Evolutionary conservation across 2,113 vertebrate genomes (phyloP).

Genomic region (Oncorhynchus clarkii): DNA sequence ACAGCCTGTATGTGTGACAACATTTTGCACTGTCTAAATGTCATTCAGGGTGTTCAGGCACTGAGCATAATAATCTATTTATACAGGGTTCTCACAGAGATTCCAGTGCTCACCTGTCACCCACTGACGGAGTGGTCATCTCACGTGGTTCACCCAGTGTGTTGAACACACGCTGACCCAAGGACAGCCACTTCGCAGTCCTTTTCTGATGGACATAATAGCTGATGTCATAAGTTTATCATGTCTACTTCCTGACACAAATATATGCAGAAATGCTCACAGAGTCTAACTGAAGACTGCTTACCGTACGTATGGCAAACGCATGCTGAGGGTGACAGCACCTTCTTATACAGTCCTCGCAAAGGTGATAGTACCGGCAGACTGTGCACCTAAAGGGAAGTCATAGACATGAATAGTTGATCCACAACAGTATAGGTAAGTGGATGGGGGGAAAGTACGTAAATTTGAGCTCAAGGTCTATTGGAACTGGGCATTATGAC

Average conservation of each 20-base stretch:
- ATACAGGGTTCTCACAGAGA: not conserved
- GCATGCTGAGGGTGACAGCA: constrained; percentile 52
- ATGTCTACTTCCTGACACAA: not conserved
- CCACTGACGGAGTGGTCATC: constrained; percentile 15
- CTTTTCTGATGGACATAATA: constrained; percentile 63
- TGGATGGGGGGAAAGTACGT: too few relatives aligned
- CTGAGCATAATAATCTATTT: not conserved
- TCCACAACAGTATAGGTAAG: too few relatives aligned
- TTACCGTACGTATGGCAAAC: constrained; percentile 68
- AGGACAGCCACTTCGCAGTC: constrained; percentile 61
- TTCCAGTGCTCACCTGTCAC: constrained; percentile 37
- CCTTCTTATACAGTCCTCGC: constrained; percentile 63
- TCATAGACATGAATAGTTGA: not conserved
- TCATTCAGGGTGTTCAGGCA: not conserved
- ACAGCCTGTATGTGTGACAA: too few relatives aligned
- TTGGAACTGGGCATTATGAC: fast-evolving
- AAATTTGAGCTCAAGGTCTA: too few relatives aligned
- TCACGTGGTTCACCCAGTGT: constrained; percentile 17
- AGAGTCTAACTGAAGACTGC: not conserved
- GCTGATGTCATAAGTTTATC: not conserved
- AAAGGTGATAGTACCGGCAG: constrained; percentile 69
- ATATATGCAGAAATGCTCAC: not conserved
- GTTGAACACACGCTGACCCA: constrained; percentile 24
- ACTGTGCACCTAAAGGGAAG: constrained; percentile 58
- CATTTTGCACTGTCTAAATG: not conserved